Evolutionary conservation across 2,797 vertebrate genomes (phyloP).

Genomic region (Falco naumanni): DNA sequence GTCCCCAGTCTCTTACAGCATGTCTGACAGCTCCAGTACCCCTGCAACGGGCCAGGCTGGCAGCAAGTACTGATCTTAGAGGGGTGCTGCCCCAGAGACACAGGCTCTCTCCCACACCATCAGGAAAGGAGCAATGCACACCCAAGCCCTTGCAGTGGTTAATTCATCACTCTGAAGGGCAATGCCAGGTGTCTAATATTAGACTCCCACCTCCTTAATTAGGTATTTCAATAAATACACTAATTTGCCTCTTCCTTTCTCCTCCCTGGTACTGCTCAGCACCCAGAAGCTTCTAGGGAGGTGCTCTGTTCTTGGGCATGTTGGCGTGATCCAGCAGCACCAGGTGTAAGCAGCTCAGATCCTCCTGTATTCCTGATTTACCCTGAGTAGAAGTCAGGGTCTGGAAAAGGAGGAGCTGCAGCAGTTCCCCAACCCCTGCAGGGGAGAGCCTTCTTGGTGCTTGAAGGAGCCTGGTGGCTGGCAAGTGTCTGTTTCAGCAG

Average conservation of each 20-base stretch:
- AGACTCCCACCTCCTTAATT: slow-evolving; percentile 22
- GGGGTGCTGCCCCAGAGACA: background rate
- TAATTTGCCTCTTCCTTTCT: background rate
- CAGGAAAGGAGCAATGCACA: background rate
- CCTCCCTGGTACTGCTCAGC: background rate
- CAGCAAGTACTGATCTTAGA: background rate
- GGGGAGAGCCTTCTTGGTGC: background rate
- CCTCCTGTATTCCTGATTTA: background rate
- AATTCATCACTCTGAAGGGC: background rate
- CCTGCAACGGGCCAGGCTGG: background rate
- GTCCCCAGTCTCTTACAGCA: background rate
- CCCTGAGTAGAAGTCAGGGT: background rate
- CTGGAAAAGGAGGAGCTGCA: background rate
- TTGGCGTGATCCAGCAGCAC: background rate
- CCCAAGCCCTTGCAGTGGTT: background rate
- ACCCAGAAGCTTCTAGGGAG: background rate
- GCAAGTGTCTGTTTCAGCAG: background rate
- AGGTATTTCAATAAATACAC: slow-evolving; percentile 1
- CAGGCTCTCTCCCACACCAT: background rate
- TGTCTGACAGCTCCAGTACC: background rate
- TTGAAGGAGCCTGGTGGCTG: background rate
- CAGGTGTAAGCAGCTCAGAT: background rate
- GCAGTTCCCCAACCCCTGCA: background rate
- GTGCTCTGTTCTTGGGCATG: background rate
- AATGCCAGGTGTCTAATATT: background rate